phyloP scores from a whole-genome alignment of 2,113 vertebrate genomes.

The Caretta caretta region DNA sequence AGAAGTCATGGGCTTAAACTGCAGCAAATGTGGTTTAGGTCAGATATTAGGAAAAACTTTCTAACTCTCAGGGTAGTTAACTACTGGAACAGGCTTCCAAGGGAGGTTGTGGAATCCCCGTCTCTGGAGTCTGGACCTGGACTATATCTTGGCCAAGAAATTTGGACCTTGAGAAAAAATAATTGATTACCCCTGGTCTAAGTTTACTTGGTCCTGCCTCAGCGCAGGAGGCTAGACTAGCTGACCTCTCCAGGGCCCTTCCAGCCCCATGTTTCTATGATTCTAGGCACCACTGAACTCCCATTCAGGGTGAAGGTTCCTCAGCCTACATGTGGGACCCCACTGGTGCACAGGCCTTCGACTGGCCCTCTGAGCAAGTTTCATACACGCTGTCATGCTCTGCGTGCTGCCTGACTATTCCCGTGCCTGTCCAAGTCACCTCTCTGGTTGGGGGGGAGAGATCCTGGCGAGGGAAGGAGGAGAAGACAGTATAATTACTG shows the following conservation, averaged over 20 bases:
- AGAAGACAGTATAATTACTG: constrained; percentile 44
- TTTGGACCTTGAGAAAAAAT: no score
- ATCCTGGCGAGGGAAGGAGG: not conserved
- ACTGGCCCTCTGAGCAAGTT: rapidly evolving
- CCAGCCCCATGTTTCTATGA: no score
- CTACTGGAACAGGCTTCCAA: no score
- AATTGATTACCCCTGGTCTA: no score
- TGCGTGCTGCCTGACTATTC: not conserved
- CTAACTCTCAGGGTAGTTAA: not conserved
- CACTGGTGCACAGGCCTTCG: rapidly evolving
- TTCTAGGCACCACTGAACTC: not conserved
- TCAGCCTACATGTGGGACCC: rapidly evolving
- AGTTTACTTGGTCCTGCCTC: no score
- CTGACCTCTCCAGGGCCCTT: no score
- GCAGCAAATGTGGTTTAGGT: not conserved
- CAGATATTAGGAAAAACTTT: not conserved
- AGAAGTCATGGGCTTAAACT: not conserved
- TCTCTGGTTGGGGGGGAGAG: not conserved
- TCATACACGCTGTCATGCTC: not conserved
- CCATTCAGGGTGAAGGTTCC: rapidly evolving
- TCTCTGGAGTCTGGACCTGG: no score
- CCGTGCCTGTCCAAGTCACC: not conserved
- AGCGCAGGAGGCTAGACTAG: no score
- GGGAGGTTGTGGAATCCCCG: no score
- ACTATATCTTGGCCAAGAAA: no score